These are phyloP conservation scores for Eurosta solidaginis DNA, from an alignment of 1,140 invertebrate genomes.

Conservation along the genomic window DNA sequence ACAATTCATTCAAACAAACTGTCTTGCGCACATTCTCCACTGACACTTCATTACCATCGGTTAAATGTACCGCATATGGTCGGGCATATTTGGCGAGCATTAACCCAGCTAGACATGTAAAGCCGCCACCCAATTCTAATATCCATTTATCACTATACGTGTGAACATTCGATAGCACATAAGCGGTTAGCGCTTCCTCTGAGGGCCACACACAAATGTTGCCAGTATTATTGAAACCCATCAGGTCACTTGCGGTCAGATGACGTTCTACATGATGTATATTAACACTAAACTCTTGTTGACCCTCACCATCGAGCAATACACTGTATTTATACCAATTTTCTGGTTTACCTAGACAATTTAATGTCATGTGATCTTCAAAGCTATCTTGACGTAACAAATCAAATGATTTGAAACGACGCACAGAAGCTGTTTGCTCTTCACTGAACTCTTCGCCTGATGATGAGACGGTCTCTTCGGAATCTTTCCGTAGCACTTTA, in stretches of 20 bases:
- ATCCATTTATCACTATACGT: conserved; percentile 71
- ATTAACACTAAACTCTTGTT: conserved; percentile 61
- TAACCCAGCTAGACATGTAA: conserved; percentile 82
- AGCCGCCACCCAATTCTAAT: conserved; percentile 82
- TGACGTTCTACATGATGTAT: conserved; percentile 66
- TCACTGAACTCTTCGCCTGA: conserved; percentile 51
- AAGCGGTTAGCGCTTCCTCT: conserved; percentile 81
- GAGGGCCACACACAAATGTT: conserved; percentile 91
- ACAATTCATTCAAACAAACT: conserved; percentile 67
- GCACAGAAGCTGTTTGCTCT: conserved; percentile 52
- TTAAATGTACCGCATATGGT: conserved; percentile 68
- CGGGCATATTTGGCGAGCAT: conserved; percentile 72
- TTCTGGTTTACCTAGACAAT: conserved; percentile 53
- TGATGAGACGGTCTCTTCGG: conserved; percentile 53
- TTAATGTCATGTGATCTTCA: conserved; percentile 51
- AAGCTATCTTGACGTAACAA: conserved; percentile 55
- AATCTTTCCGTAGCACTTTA: conserved; percentile 65
- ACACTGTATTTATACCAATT: conserved; percentile 66
- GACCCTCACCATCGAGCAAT: conserved; percentile 51
- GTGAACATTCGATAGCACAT: conserved; percentile 70
- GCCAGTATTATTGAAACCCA: conserved; percentile 90
- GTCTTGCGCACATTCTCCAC: conserved; percentile 75
- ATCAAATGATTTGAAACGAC: conserved; percentile 57
- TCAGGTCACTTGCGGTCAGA: conserved; percentile 72
- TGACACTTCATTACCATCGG: conserved; percentile 79